Evolutionary conservation across 1,140 invertebrate genomes (phyloP).

Genomic region (Cylas formicarius): DNA sequence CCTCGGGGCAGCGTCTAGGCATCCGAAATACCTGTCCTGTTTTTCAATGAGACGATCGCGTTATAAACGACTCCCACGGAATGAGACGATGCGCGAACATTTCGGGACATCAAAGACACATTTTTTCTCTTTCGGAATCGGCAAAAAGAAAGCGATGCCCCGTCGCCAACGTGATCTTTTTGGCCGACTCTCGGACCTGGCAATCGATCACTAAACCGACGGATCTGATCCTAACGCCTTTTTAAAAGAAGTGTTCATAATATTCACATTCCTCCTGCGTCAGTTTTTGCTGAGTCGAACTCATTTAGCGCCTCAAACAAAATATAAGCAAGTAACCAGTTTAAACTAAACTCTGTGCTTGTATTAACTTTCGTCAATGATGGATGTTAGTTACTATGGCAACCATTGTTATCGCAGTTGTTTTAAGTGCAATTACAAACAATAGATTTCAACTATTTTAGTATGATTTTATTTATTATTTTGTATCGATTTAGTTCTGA

Average conservation of each 20-base stretch:
- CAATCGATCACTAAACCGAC: conserved; percentile 12
- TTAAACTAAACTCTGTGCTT: too few relatives aligned
- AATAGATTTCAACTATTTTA: too few relatives aligned
- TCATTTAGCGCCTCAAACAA: too few relatives aligned
- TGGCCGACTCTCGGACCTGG: conserved; percentile 15
- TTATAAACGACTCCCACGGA: conserved; percentile 25
- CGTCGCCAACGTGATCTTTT: conserved; percentile 13
- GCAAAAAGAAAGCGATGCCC: conserved; percentile 19
- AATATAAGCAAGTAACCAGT: too few relatives aligned
- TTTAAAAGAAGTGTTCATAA: conserved; percentile 8
- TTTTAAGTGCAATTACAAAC: too few relatives aligned
- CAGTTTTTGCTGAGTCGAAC: too few relatives aligned
- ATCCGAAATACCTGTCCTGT: conserved; percentile 27
- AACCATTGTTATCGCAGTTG: too few relatives aligned
- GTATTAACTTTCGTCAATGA: too few relatives aligned
- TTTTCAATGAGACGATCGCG: conserved; percentile 30
- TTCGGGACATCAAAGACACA: conserved; percentile 30
- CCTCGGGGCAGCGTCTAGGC: not conserved
- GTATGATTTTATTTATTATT: too few relatives aligned
- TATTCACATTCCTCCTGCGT: not conserved
- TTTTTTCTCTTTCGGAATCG: conserved; percentile 20
- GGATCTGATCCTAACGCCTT: conserved; percentile 21
- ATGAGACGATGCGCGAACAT: conserved; percentile 29
- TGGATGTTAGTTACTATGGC: too few relatives aligned
- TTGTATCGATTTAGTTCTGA: too few relatives aligned